Evolutionary conservation across 2,797 vertebrate genomes (phyloP).

Genomic region (Sparidentex hasta): DNA sequence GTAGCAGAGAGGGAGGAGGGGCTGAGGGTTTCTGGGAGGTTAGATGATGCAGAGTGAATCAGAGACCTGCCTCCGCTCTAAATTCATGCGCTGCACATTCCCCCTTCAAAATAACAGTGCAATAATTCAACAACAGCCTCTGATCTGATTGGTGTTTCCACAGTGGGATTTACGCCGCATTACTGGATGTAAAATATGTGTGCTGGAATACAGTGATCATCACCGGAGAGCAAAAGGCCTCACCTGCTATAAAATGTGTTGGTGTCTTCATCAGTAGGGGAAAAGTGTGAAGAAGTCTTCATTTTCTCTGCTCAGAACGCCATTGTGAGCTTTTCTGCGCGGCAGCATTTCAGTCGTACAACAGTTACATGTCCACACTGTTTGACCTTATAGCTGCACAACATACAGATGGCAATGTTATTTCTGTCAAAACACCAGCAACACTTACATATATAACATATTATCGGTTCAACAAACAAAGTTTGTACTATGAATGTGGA

Average conservation of each 20-base stretch:
- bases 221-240: slow-evolving; percentile 12
- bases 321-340: neutral
- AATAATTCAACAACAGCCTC: slow-evolving; percentile 71
- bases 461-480: no score
- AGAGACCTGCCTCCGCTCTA: slow-evolving; percentile 29
- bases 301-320: slow-evolving; percentile 9
- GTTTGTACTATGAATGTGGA: no score
- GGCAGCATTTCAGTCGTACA: neutral
- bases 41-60: slow-evolving; percentile 21
- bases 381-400: neutral
- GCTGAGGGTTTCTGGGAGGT: slow-evolving; percentile 40
- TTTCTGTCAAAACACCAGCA: no score
- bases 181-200: slow-evolving; percentile 50
- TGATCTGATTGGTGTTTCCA: slow-evolving; percentile 58
- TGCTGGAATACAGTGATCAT: slow-evolving; percentile 58
- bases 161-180: slow-evolving; percentile 48
- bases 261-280: slow-evolving; percentile 55
- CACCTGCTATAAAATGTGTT: slow-evolving; percentile 21
- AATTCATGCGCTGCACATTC: slow-evolving; percentile 44
- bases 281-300: slow-evolving; percentile 23
- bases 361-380: no score
- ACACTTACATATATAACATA: no score
- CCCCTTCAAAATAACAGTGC: slow-evolving; percentile 41
- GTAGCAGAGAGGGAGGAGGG: slow-evolving; percentile 37
- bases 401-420: neutral